Evolutionary conservation across 2,797 vertebrate genomes (phyloP), one percentile per base, ranked within the genome.

Genomic region (Octomys mimax): DNA sequence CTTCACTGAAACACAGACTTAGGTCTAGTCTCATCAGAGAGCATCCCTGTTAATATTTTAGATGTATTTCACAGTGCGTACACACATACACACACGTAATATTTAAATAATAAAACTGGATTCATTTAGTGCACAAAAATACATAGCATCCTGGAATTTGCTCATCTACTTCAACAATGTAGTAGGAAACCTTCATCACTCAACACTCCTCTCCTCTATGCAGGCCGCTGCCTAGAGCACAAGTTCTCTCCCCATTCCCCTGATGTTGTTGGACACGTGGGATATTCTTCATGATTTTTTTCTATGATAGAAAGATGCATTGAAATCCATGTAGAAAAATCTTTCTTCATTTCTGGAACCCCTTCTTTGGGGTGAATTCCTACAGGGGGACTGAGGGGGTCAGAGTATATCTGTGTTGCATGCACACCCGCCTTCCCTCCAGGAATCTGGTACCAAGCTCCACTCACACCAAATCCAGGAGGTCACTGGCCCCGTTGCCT

Each of bases 281-380:
- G 68, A 46, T 52, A 70, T 42, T 87, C 81, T 92, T 19, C 26
- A 62, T 39, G 54, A 42, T 87, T 70, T 95, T 95, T 91, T 82
- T 75, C 54, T 26, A 8, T 88, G 82, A 86, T 59, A 77, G 11
- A 87, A 91, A 75, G 61, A 78, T 13, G 68, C 49, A 52, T 31
- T 39, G 21, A 96, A 93, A 93, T 91, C 33, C 66, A 87, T 82
- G 61, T 66, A 90, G 61, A 54, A 95, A 91, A 83, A n/a, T 68
- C n/a, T 87, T 73, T 49, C 49, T 31, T 57, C 49, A 19, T 75
- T 78, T 92, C 39, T 61, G 36, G 59, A 70, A 36, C 79, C 42
- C 24, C 39, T 88, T 73, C 28, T 68, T 92, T 77, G 66, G 70
- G 64, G 85, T 64, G 49, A 84, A 73, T 89, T 80, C 54, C 93